Evolutionary conservation across 2,888 invertebrate species (phyloP), one percentile per base, ranked within the genome.

Genomic region (Fragum sueziense): DNA sequence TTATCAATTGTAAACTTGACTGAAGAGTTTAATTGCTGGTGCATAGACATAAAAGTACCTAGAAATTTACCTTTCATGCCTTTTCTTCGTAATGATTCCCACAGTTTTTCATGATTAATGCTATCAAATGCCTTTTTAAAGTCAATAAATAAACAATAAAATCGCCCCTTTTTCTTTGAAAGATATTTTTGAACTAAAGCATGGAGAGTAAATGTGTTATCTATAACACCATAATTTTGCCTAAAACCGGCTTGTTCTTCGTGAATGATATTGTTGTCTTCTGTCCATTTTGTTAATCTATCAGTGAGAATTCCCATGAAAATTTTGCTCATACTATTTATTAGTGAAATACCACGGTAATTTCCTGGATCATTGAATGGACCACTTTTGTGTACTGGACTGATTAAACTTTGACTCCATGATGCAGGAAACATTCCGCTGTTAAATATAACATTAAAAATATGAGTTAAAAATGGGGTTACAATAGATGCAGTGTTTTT

Each of bases 341-440:
- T 62, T n/a, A 79, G 22, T 1, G 74, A 79, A 2, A 79, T 79
- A 31, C 70, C 79, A 17, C 74, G 37, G 34, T 74, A 74, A 37
- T 79, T 79, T 31, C 70, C 69, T 14, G 70, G 69, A 4, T 62
- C 57, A 22, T 17, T 54, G n/a, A 51, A 51, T 6, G 17, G 3
- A n/a, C 70, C 68, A 22, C 25, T 54, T 54, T 54, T 54, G 22
- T 54, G 25, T 22, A 54, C 14, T 54, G 57, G 57, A 17, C 7
- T 54, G 9, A 54, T 54, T n/a, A 54, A 17, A 54, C 57, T 54
- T 54, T 54, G n/a, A 22, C 57, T 54, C 57, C 57, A 54, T 11
- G 20, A n/a, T 20, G 17, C 61, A 14, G 61, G 61, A 11, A 61
- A 61, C 27, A 20, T n/a, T 14, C 61, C 61, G 14, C 31, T 20